Evolutionary conservation across 2,888 invertebrate genomes (phyloP).

Genomic region (Cryptus armator): DNA sequence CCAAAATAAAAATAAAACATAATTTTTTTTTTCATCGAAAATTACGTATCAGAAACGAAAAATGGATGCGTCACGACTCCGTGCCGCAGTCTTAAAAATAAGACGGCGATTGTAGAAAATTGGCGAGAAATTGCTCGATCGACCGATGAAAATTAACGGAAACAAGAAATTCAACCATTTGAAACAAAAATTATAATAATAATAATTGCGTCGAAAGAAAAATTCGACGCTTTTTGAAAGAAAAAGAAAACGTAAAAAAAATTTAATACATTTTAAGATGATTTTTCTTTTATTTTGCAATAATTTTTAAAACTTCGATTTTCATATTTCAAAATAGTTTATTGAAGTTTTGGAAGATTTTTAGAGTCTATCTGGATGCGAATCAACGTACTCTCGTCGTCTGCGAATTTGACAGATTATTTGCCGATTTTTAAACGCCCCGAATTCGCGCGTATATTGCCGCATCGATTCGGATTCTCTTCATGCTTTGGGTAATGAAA

Average conservation of each 20-base stretch:
- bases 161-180: neutral
- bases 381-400: no score
- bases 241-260: neutral
- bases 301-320: neutral
- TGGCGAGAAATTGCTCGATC: neutral
- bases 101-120: neutral
- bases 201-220: neutral
- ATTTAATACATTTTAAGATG: neutral
- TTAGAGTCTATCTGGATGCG: no score
- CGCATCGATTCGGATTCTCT: neutral
- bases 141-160: neutral
- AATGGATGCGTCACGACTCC: neutral
- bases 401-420: no score
- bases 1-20: neutral
- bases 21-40: neutral
- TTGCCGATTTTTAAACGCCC: no score
- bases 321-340: neutral
- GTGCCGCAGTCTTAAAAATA: no score
- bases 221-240: neutral
- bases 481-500: conserved; percentile 48
- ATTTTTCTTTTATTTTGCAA: neutral
- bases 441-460: neutral
- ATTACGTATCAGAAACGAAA: neutral
- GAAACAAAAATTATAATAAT: no score
- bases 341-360: no score